Conservation (phyloP, 2,888 invertebrate genomes). For the Acanthopleura granulata region DNA sequence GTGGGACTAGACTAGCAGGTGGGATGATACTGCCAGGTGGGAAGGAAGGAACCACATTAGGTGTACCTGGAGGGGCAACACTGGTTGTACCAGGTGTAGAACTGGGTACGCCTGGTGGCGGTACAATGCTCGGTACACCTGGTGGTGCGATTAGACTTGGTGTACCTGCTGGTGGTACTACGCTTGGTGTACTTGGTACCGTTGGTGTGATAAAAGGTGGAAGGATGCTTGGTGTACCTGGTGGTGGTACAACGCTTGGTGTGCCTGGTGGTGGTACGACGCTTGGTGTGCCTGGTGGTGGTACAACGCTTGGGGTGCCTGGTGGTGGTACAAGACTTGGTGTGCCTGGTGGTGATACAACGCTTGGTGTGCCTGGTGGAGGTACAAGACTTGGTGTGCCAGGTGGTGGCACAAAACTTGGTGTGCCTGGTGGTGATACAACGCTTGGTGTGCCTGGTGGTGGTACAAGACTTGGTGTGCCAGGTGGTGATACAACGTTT, state of each 20-base stretch:
- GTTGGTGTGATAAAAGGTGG: neutral
- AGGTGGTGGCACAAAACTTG: neutral
- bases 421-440: neutral
- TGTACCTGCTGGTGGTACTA: neutral
- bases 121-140: neutral
- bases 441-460: neutral
- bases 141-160: neutral
- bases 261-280: neutral
- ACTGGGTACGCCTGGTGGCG: neutral
- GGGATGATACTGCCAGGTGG: too few relatives aligned
- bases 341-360: neutral
- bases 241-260: neutral
- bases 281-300: neutral
- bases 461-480: neutral
- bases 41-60: neutral
- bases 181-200: neutral
- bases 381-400: constrained; percentile 1
- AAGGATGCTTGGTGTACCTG: neutral
- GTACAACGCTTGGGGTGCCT: neutral
- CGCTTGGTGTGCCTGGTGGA: neutral
- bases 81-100: neutral
- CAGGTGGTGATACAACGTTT: neutral
- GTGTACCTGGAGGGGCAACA: neutral
- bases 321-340: neutral
- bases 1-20: too few relatives aligned